A percentile compares a stretch with the other conserved stretches of the same genome.
Evolutionary conservation across 2,797 vertebrate species (phyloP).

Genomic region (Neosilurus mollespiculum): DNA sequence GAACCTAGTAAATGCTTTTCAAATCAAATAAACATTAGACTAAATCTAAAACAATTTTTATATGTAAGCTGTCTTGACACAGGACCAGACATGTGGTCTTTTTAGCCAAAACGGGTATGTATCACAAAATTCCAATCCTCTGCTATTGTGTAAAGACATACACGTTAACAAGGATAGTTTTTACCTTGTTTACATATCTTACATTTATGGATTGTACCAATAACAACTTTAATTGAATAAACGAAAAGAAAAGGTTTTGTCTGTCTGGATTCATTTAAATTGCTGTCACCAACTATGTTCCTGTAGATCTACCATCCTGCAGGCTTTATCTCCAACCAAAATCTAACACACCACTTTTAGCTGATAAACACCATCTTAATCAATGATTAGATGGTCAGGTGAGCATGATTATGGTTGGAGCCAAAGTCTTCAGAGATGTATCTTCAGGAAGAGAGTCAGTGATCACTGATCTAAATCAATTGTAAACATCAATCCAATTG

Average conservation of each 20-base stretch:
- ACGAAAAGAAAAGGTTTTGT: not conserved
- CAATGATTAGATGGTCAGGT: too few species aligned
- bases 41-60: constrained; percentile 41
- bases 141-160: not conserved
- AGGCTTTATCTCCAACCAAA: too few species aligned
- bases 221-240: constrained; percentile 10
- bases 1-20: constrained; percentile 33
- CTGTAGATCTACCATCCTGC: too few species aligned
- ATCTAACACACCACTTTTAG: too few species aligned
- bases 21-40: constrained; percentile 41
- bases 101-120: constrained; percentile 1
- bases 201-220: not conserved
- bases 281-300: too few species aligned
- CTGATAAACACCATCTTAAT: too few species aligned
- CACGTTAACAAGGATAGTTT: not conserved
- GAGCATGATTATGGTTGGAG: too few species aligned
- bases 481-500: not conserved
- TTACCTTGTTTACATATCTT: not conserved
- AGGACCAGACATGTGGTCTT: constrained; percentile 25
- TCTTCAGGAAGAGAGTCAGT: too few species aligned
- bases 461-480: not conserved
- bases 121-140: not conserved
- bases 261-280: not conserved
- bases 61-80: constrained; percentile 24
- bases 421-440: too few species aligned